phyloP scores from a whole-genome alignment of 2,113 vertebrate genomes.

The Laticauda laticaudata region DNA sequence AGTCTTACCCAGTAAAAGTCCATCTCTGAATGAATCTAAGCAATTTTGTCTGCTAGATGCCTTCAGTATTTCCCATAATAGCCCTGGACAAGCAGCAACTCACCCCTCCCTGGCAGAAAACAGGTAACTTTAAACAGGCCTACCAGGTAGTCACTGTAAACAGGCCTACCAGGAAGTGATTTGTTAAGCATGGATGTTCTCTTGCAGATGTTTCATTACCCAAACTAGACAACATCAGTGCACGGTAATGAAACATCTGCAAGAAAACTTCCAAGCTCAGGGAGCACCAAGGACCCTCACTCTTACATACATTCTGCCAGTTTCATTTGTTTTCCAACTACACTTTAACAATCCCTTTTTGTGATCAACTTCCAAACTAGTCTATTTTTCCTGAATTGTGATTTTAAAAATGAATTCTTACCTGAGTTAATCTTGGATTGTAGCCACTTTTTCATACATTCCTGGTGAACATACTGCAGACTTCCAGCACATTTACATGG shows the following conservation, averaged over 20 bases:
- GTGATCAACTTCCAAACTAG: not conserved
- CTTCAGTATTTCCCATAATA: not conserved
- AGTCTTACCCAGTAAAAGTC: not conserved
- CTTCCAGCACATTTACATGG: constrained; percentile 95
- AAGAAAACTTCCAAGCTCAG: not conserved
- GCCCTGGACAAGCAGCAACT: not conserved
- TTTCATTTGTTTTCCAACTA: not conserved
- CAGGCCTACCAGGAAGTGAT: not conserved
- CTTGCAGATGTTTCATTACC: too few species aligned
- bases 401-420: constrained; percentile 60
- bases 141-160: not conserved
- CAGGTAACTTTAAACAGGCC: not conserved
- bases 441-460: constrained; percentile 98
- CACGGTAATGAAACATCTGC: not conserved
- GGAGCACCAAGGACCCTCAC: not conserved
- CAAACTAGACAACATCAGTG: too few species aligned
- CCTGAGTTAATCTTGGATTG: constrained; percentile 95
- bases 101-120: not conserved
- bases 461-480: constrained; percentile 94
- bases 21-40: not conserved
- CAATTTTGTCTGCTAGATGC: not conserved
- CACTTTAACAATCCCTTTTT: not conserved
- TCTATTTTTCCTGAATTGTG: not conserved
- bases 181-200: not conserved
- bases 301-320: not conserved